Percentiles rank a stretch among this genome's conserved stretches.
These are phyloP conservation scores for Yponomeuta malinellus DNA, from an alignment of 2,888 invertebrate species.

Conservation along the genomic window DNA sequence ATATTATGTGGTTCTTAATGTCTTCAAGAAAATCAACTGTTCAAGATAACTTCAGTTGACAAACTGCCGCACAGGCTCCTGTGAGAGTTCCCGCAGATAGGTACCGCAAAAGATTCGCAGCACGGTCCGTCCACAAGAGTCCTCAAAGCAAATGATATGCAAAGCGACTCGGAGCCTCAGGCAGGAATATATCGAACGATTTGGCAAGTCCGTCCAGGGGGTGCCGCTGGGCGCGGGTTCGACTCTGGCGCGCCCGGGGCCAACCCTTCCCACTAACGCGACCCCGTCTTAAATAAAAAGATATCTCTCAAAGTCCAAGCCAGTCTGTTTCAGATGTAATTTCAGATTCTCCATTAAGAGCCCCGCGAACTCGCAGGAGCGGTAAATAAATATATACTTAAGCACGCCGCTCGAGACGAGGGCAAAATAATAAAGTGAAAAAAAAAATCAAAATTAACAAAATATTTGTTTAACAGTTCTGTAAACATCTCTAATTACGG, in stretches of 20 bases:
- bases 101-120: no score
- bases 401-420: slow-evolving; percentile 58
- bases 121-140: background rate
- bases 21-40: no score
- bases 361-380: slow-evolving; percentile 46
- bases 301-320: slow-evolving; percentile 1
- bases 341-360: slow-evolving; percentile 51
- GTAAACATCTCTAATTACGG: slow-evolving; percentile 75
- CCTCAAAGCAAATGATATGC: background rate
- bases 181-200: background rate
- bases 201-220: background rate
- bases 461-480: slow-evolving; percentile 74
- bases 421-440: slow-evolving; percentile 42
- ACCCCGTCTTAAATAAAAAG: background rate
- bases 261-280: background rate
- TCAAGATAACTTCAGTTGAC: no score
- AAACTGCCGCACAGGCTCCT: no score
- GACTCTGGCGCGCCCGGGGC: background rate
- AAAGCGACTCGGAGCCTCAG: background rate
- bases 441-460: slow-evolving; percentile 70
- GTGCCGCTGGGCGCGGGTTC: background rate
- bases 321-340: slow-evolving; percentile 53
- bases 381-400: slow-evolving; percentile 73
- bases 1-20: no score
- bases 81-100: no score